Conservation (phyloP, 2,113 vertebrate genomes). For the Tragelaphus imberbis region DNA sequence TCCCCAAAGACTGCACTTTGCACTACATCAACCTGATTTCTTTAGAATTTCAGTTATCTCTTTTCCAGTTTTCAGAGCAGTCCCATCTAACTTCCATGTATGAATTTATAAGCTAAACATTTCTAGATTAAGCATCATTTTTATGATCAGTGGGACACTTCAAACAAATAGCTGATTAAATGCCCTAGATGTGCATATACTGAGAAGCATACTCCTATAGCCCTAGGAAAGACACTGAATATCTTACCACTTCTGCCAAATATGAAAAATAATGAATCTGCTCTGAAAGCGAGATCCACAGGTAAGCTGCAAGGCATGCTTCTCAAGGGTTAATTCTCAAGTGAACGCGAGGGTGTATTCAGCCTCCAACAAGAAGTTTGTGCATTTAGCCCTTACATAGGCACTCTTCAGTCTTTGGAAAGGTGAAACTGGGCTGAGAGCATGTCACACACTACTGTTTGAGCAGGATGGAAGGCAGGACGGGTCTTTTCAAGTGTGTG, state of each 20-base stretch:
- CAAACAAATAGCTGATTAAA: slow-evolving; percentile 62
- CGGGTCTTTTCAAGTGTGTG: slow-evolving; percentile 59
- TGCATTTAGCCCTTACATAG: slow-evolving; percentile 10
- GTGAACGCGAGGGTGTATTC: slow-evolving; percentile 20
- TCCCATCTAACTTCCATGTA: slow-evolving; percentile 24
- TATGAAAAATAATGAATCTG: slow-evolving; percentile 60
- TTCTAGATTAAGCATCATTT: slow-evolving; percentile 53
- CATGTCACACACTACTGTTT: slow-evolving; percentile 39
- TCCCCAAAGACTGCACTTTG: background rate
- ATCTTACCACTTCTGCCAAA: slow-evolving; percentile 57
- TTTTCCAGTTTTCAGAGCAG: slow-evolving; percentile 13
- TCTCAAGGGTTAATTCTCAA: slow-evolving; percentile 59
- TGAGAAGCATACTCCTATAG: slow-evolving; percentile 34
- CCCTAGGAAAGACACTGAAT: slow-evolving; percentile 42
- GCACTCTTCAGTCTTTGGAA: slow-evolving; percentile 40
- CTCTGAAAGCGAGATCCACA: slow-evolving; percentile 54
- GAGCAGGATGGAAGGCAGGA: slow-evolving; percentile 56
- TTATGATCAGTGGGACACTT: slow-evolving; percentile 56
- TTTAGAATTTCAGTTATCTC: slow-evolving; percentile 22
- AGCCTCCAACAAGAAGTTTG: slow-evolving; percentile 26
- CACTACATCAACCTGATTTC: background rate
- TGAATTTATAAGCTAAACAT: slow-evolving; percentile 21
- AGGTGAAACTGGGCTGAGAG: slow-evolving; percentile 27
- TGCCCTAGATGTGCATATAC: background rate
- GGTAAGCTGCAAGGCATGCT: slow-evolving; percentile 43